Evolutionary conservation across 2,888 invertebrate species (phyloP), one percentile per base, ranked within the genome.

Genomic region (Tiliacea aurago): DNA sequence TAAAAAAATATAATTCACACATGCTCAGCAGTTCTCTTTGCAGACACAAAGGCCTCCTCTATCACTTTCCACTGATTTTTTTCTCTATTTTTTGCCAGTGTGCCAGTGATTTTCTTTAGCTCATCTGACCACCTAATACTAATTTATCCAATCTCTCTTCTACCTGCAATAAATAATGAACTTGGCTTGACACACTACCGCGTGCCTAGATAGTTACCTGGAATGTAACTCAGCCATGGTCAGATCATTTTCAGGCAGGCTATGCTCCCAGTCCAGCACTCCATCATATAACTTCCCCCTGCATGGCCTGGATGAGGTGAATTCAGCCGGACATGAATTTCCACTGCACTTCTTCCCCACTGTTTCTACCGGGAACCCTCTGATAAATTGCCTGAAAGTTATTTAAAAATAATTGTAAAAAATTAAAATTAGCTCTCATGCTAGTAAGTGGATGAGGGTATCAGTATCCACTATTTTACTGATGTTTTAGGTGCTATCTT

Each of bases 181-280:
- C 28, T 28, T 28, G 28, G 28, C 28, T 28, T 28, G 28, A 28
- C 28, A 28, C 3, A 3, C 1, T 28, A 28, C 28, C 3, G 28
- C 3, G 28, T 28, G 28, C 28, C 28, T 28, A 28, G 28, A 28
- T 13, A 56, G 56, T 84, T 88, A 98, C 98, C 97, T 98, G 64
- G 99, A 98, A 95, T 99, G 98, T 95, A 98, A 97, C 85, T 98
- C 98, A 0, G 99, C 98, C 95, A 98, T 97, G 69, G 98, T 97
- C 43, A 99, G 95, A 92, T 99, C 99, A 88, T 97, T 97, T 84
- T 98, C 98, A 0, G 99, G 99, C 81, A 99, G 96, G 92, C 98
- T 98, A 90, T 99, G 98, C 89, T 99, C 99, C 99, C 99, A 99
- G 94, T 99, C 99, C 56, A 99, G 96, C 75, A 99, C 98, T 20